Evolutionary conservation across 2,113 vertebrate species (phyloP), one percentile per base, ranked within the genome.

Genomic region (Tyrannus savana): DNA sequence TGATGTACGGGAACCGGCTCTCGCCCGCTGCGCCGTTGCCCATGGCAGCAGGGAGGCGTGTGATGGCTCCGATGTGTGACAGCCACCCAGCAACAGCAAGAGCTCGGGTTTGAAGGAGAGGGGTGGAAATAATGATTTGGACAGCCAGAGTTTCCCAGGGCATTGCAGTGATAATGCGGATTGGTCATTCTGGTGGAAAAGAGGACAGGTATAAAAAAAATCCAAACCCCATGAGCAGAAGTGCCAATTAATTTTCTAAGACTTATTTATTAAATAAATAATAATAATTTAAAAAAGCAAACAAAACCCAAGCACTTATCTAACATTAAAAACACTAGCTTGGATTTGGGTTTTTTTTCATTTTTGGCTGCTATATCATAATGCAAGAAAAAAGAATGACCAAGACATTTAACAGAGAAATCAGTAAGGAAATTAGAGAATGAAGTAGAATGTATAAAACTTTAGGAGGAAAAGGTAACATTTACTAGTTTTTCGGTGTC

Each of bases 11-110:
- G 17, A 87, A 75, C 89, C 77, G 80, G 85, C 44, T 96, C 94
- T 90, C 21, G 6, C 75, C 87, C 18, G 28, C 92, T 10, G 37
- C 78, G 27, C 19, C 3, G 93, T 93, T 95, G 87, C 95, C 94
- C 21, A 4, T 96, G 95, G 97, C 97, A 97, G 97, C 97, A 77
- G 75, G 72, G 90, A 94, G 89, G 35, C 95, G 90, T 96, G 96
- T 96, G 97, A 98, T 76, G 53, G 63, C 47, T 87, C 84, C 84
- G 91, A 50, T 68, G 90, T 59, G 78, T 66, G 67, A 87, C 75
- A 87, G 87, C 56, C 91, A 67, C 39, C 56, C 89, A 75, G 84
- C 49, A 78, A 50, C 56, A 69, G 42, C 10, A 7, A 89, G 52
- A 62, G 77, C 71, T 84, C 6, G 4, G 82, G 90, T 90, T 89